Conservation (phyloP, 1,140 invertebrate species). For the Rhyacophila brunnea region DNA sequence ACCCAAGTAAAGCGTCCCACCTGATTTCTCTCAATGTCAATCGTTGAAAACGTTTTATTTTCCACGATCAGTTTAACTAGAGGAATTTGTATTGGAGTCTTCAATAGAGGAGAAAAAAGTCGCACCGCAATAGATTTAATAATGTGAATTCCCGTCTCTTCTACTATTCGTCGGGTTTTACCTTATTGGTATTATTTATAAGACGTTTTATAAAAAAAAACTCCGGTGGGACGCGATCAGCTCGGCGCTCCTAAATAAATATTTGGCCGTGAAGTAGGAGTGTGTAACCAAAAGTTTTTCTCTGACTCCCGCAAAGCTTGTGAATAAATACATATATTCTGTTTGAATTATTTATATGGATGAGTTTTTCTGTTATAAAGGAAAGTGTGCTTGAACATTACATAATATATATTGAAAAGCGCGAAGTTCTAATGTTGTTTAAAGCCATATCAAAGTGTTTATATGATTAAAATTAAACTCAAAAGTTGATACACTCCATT, state of each 20-base stretch:
- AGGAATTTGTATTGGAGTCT: background rate
- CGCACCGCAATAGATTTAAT: background rate
- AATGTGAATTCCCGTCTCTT: background rate
- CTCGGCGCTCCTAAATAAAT: slow-evolving; percentile 8
- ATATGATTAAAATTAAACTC: no score
- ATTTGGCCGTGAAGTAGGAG: slow-evolving; percentile 5
- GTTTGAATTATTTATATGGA: slow-evolving; percentile 20
- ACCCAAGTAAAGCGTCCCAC: no score
- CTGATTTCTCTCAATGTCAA: no score
- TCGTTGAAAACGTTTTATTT: no score
- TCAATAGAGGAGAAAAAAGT: background rate
- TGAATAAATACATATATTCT: slow-evolving; percentile 20
- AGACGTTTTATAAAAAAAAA: slow-evolving; percentile 2
- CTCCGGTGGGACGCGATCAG: background rate
- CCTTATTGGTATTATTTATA: slow-evolving; percentile 12
- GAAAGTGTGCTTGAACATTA: no score
- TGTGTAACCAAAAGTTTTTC: slow-evolving; percentile 7
- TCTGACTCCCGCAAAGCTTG: background rate
- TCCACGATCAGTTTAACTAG: no score
- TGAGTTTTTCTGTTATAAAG: background rate
- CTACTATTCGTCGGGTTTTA: background rate
- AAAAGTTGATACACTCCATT: no score
- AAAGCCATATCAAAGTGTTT: no score
- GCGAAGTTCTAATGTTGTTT: no score
- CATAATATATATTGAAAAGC: no score